Conservation (phyloP, 2,113 vertebrate genomes). For the Vulpes vulpes region DNA sequence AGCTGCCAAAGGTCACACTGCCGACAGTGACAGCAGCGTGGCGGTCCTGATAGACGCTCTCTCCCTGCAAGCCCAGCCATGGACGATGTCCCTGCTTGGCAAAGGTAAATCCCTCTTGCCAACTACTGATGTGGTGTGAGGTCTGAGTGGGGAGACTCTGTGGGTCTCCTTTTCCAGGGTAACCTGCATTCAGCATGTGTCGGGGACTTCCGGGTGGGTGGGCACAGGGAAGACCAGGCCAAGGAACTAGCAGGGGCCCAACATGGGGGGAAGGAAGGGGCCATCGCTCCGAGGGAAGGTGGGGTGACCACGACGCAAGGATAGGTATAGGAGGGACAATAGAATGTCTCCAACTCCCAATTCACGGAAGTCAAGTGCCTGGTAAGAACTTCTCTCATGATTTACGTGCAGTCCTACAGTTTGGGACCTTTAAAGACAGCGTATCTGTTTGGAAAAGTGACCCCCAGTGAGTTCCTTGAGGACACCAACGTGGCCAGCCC, state of each 20-base stretch:
- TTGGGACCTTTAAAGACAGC: background rate
- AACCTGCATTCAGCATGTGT: background rate
- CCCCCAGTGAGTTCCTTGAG: background rate
- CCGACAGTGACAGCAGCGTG: background rate
- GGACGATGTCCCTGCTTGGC: background rate
- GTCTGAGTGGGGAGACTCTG: background rate
- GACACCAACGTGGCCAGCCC: background rate
- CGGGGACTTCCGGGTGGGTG: background rate
- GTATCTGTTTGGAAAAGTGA: background rate
- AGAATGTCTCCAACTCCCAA: background rate
- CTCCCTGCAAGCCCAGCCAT: background rate
- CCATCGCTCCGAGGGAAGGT: background rate
- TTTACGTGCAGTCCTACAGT: background rate
- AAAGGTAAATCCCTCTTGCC: background rate
- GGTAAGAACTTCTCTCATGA: too few species aligned
- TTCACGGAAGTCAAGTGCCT: background rate
- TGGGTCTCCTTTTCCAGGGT: background rate
- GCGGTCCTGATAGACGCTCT: too few species aligned
- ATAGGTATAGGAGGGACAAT: background rate
- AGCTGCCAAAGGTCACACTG: background rate
- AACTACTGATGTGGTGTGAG: background rate
- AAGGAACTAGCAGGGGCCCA: background rate
- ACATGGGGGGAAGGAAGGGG: background rate
- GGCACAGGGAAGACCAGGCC: background rate
- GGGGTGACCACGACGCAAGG: fast-evolving